Evolutionary conservation across 1,140 invertebrate species (phyloP), one percentile per base, ranked within the genome.

Genomic region (Mya arenaria): DNA sequence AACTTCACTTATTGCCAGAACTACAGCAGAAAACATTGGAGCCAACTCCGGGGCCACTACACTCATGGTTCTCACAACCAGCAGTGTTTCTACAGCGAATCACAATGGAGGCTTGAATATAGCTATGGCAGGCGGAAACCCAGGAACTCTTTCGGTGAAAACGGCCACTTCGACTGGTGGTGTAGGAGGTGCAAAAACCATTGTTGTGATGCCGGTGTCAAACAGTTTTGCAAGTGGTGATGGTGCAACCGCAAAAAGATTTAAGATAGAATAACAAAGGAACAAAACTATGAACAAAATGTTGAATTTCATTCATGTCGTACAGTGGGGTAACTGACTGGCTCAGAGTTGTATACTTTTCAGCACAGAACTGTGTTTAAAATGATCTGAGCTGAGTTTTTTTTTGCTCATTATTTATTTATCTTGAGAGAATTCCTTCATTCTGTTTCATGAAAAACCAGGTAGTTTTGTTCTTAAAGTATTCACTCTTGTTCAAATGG

Each of bases 171-270:
- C 83, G 1, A 83, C 75, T 32, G 83, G 79, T 15, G 37, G 79
- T 32, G 78, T 85, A 25, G 84, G 77, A 23, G 84, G 86, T 32
- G 87, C 87, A 72, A 91, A 91, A 63, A 91, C 89, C 34, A 91
- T 92, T 73, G 87, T 92, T 39, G 90, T 92, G 2, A 89, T 92
- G 88, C 91, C 91, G 13, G 89, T 92, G 13, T 87, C 90, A 0
- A 89, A 87, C 55, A 81, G 85, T 19, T 84, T 83, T 41, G 87
- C 85, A 55, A 66, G 84, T 63, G 89, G 85, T 10, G 88, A 90
- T 72, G 71, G 77, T 19, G 48, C 86, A 36, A 85, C 79, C 28
- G 84, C 85, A 34, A 90, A 91, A 82, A 75, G 89, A 78, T 77
- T 91, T 37, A 89, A 91, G 72, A 87, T 87, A 74, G 89, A 91